Conservation (phyloP, 2,797 vertebrate genomes). For the Hypotaenidia okinawae region DNA sequence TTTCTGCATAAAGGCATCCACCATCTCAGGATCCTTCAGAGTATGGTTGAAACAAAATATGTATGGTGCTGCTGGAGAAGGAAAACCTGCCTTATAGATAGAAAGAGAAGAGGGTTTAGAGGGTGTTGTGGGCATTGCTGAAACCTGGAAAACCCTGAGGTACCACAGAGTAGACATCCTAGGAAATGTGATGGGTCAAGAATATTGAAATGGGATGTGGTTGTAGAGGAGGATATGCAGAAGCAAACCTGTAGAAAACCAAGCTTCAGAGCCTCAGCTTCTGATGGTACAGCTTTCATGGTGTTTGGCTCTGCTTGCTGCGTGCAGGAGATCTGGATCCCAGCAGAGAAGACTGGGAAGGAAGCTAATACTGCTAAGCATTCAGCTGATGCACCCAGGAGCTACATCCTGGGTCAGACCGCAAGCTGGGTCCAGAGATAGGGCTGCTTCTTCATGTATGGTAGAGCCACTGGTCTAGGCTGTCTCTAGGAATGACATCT, state of each 20-base stretch:
- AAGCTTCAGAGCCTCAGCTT: neutral
- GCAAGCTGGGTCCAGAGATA: fast-evolving
- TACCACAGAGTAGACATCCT: fast-evolving
- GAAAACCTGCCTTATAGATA: neutral
- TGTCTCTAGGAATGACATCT: neutral
- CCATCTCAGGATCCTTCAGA: neutral
- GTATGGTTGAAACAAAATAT: neutral
- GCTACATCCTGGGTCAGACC: neutral
- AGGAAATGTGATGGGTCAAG: neutral
- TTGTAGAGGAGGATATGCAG: neutral
- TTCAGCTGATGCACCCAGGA: neutral
- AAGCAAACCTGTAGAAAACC: neutral
- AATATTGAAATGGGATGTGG: neutral
- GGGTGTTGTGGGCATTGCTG: neutral
- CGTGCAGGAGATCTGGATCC: neutral
- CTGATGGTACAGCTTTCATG: neutral
- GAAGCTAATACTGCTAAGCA: neutral
- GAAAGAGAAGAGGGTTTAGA: neutral
- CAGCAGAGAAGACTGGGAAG: neutral
- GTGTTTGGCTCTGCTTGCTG: neutral
- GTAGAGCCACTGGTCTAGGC: neutral
- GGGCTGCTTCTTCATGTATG: fast-evolving
- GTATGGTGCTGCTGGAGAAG: neutral
- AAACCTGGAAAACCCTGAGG: neutral
- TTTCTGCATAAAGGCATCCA: neutral